phyloP scores from a whole-genome alignment of 53 echinoderm and acorn worm species.

The Pentamera pediparva region DNA sequence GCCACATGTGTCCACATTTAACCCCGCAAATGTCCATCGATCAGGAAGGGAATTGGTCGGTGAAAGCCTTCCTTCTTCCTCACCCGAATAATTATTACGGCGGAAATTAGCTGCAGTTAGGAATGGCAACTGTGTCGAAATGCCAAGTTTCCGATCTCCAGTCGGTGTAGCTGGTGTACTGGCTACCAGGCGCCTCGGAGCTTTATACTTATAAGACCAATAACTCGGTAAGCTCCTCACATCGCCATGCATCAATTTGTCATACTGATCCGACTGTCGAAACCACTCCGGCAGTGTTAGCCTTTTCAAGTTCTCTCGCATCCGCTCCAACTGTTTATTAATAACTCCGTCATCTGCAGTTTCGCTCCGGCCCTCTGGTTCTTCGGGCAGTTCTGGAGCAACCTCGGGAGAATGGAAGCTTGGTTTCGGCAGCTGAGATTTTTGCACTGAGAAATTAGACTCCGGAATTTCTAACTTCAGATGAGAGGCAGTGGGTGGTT shows the following conservation, averaged over 20 bases:
- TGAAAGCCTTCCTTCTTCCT: conserved; percentile 13
- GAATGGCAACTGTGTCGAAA: conserved; percentile 51
- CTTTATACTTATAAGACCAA: conserved; percentile 37
- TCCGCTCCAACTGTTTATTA: conserved; percentile 48
- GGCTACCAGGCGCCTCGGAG: conserved; percentile 34
- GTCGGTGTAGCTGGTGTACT: conserved; percentile 56
- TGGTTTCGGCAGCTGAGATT: conserved; percentile 20
- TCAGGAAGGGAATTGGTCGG: conserved; percentile 26
- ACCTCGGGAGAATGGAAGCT: neutral
- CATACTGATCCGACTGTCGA: conserved; percentile 48
- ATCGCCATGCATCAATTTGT: conserved; percentile 46
- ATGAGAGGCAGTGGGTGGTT: too few species aligned
- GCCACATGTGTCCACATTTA: conserved; percentile 10
- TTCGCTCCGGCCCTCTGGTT: conserved; percentile 13
- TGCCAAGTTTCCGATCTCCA: conserved; percentile 29
- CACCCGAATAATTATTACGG: neutral
- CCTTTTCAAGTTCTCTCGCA: conserved; percentile 47
- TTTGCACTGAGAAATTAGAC: conserved; percentile 4
- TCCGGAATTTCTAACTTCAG: too few species aligned
- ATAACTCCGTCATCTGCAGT: conserved; percentile 36
- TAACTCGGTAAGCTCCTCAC: conserved; percentile 55
- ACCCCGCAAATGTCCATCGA: conserved; percentile 1
- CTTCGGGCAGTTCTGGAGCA: conserved; percentile 2
- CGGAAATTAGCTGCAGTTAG: conserved; percentile 41
- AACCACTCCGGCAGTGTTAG: conserved; percentile 53